phyloP scores from a whole-genome alignment of 35 echinoderm and acorn worm species.

The Holothuria glaberrima region DNA sequence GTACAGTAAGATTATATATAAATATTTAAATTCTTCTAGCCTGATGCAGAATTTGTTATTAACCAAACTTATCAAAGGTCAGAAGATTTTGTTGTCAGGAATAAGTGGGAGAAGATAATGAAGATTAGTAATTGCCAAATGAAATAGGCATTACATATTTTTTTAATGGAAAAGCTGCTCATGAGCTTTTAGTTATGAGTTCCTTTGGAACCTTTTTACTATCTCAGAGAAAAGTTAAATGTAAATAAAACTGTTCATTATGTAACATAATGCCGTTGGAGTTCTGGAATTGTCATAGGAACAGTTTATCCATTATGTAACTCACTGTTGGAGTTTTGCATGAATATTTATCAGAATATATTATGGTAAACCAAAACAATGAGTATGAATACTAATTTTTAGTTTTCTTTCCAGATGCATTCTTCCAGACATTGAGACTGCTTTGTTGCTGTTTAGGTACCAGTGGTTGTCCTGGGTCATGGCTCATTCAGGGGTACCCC shows the following conservation, averaged over 20 bases:
- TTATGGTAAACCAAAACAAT: not conserved
- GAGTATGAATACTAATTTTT: not conserved
- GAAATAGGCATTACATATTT: too few relatives aligned
- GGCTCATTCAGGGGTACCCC: not conserved
- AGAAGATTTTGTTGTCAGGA: too few relatives aligned
- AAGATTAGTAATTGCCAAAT: too few relatives aligned
- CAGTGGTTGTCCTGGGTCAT: not conserved
- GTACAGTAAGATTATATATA: too few relatives aligned
- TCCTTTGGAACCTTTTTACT: too few relatives aligned
- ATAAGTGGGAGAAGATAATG: too few relatives aligned
- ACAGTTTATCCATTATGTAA: not conserved
- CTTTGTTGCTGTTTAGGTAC: not conserved
- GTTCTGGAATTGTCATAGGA: not conserved
- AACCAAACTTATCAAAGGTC: too few relatives aligned
- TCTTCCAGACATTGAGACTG: conserved; percentile 8
- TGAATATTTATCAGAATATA: not conserved
- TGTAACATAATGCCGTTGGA: not conserved
- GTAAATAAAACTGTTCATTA: not conserved
- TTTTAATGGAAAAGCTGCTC: too few relatives aligned
- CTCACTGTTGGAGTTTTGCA: not conserved
- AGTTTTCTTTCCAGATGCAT: conserved; percentile 32
- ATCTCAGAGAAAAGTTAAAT: too few relatives aligned
- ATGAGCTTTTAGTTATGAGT: too few relatives aligned
- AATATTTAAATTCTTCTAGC: too few relatives aligned
- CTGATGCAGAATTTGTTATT: too few relatives aligned